Percentiles rank a stretch among this genome's conserved stretches.
Evolutionary conservation across 2,113 vertebrate genomes (phyloP).

Genomic region (Callopanchax toddi): DNA sequence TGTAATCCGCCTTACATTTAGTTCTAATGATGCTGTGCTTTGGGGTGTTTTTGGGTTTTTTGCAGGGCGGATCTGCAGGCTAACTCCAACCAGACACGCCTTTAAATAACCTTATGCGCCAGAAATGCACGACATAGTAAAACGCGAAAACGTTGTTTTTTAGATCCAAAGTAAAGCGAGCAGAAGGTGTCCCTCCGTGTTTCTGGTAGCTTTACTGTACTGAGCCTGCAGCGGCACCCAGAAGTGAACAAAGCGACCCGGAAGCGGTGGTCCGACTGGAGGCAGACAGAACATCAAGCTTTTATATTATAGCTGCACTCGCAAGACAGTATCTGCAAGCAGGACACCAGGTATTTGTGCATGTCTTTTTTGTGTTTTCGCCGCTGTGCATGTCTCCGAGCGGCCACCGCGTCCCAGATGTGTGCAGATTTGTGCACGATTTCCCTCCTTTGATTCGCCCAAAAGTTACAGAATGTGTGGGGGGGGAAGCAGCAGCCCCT

Average conservation of each 20-base stretch:
- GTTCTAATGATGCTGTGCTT: not conserved
- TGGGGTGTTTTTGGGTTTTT: not conserved
- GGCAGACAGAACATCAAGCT: constrained; percentile 80
- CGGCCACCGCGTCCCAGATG: constrained; percentile 2
- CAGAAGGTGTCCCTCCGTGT: constrained; percentile 7
- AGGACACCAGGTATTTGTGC: constrained; percentile 79
- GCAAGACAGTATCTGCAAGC: constrained; percentile 78
- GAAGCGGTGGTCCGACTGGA: constrained; percentile 86
- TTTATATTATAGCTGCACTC: constrained; percentile 76
- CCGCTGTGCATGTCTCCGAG: constrained; percentile 32
- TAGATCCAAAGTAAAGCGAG: constrained; percentile 16
- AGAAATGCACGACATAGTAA: not conserved
- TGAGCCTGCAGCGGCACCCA: constrained; percentile 81
- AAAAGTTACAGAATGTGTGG: constrained; percentile 78
- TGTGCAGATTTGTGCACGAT: constrained; percentile 43
- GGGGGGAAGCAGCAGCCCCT: constrained; percentile 44
- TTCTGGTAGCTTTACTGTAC: constrained; percentile 12
- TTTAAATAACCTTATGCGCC: not conserved
- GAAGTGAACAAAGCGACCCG: constrained; percentile 94
- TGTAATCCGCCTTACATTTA: not conserved
- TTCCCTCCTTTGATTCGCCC: constrained; percentile 67
- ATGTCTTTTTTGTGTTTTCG: constrained; percentile 36
- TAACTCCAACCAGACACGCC: constrained; percentile 7
- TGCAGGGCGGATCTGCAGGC: not conserved
- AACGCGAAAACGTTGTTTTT: constrained; percentile 15